Percentiles rank a stretch among this genome's conserved stretches.
phyloP scores from a whole-genome alignment of 2,113 vertebrate species.

The Micronisus gabar region DNA sequence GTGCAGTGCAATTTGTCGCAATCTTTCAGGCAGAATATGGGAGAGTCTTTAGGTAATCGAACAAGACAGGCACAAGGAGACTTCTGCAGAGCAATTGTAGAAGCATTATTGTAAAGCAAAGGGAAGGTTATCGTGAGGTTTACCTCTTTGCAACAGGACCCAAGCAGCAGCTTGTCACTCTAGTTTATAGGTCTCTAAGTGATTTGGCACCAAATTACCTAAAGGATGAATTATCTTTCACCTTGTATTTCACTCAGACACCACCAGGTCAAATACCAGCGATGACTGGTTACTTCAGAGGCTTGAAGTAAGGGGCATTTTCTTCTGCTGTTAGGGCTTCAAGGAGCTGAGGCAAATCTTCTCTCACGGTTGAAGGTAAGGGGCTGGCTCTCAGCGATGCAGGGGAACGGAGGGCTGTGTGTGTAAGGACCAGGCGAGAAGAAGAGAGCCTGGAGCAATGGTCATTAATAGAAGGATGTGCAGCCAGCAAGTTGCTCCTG shows the following conservation, averaged over 20 bases:
- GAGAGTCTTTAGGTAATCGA: neutral
- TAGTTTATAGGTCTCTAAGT: neutral
- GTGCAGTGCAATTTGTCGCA: neutral
- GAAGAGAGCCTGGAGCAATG: neutral
- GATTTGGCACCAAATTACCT: neutral
- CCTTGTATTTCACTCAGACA: neutral
- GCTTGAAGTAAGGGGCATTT: neutral
- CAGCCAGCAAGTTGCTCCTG: neutral
- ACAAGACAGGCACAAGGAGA: neutral
- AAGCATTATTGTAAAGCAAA: neutral
- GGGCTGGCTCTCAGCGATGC: neutral
- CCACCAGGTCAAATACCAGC: neutral
- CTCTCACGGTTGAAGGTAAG: neutral
- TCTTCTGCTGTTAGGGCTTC: neutral
- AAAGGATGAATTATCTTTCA: constrained; percentile 13
- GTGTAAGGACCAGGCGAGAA: neutral
- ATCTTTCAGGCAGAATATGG: neutral
- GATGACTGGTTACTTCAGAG: neutral
- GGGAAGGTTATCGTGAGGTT: neutral
- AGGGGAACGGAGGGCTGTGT: neutral
- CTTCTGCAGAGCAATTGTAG: neutral
- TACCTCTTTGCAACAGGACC: neutral
- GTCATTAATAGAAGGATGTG: neutral
- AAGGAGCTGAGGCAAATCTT: neutral
- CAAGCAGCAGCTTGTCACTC: neutral